Evolutionary conservation across 2,113 vertebrate genomes (phyloP).

Genomic region (Muntiacus reevesi): DNA sequence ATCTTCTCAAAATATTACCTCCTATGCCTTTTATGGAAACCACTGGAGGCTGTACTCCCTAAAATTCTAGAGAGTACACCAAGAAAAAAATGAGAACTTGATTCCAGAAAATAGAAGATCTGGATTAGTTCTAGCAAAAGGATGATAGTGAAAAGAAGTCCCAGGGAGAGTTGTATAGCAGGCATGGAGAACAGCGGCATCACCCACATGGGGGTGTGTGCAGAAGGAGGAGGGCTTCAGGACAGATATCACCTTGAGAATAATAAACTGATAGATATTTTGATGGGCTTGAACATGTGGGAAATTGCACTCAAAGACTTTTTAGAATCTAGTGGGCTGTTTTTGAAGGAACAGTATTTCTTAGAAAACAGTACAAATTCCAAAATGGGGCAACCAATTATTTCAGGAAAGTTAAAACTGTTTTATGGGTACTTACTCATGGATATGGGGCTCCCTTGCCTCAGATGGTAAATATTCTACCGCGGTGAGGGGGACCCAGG

Average conservation of each 20-base stretch:
- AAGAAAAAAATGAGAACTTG: neutral
- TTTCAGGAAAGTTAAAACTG: neutral
- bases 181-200: neutral
- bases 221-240: too few species aligned
- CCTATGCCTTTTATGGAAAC: neutral
- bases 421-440: neutral
- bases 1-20: neutral
- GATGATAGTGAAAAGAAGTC: neutral
- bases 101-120: neutral
- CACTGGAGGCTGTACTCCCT: neutral
- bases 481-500: neutral
- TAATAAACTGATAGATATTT: neutral
- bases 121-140: neutral
- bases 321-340: neutral
- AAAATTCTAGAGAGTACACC: neutral
- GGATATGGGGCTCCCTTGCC: neutral
- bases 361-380: neutral
- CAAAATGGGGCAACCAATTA: neutral
- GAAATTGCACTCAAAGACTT: neutral
- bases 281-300: neutral
- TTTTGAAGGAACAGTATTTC: neutral
- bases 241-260: neutral
- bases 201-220: neutral
- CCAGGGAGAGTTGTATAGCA: neutral
- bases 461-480: neutral